These are phyloP conservation scores for Polypterus bichir DNA, from an alignment of 2,113 vertebrate species.

Conservation along the genomic window DNA sequence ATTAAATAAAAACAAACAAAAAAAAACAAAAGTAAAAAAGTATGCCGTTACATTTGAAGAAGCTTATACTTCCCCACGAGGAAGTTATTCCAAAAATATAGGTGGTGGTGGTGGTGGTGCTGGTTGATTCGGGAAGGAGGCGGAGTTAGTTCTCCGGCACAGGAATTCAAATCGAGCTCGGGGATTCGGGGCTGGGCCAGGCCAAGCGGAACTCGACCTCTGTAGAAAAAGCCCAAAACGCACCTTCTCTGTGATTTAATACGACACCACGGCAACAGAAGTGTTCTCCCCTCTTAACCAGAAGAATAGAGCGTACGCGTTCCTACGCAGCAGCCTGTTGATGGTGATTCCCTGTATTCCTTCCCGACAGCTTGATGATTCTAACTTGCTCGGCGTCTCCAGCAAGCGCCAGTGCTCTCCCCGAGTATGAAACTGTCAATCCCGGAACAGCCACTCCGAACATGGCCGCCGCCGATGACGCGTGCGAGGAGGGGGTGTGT, in stretches of 20 bases:
- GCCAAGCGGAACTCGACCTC: slow-evolving; percentile 4
- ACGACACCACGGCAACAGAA: no score
- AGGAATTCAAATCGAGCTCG: slow-evolving; percentile 9
- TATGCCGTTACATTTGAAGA: neutral
- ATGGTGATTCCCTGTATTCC: no score
- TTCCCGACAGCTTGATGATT: no score
- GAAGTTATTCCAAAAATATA: neutral
- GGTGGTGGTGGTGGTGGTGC: slow-evolving; percentile 5
- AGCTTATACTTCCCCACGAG: neutral
- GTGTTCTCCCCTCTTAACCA: no score
- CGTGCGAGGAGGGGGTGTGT: slow-evolving; percentile 31
- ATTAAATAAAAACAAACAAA: no score
- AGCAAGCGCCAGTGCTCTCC: neutral
- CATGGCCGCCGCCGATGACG: slow-evolving; percentile 54
- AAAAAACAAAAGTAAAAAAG: no score
- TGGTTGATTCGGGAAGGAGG: slow-evolving; percentile 7
- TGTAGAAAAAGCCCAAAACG: no score
- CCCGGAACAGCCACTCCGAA: slow-evolving; percentile 59
- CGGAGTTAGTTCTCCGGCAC: neutral
- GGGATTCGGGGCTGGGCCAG: slow-evolving; percentile 16
- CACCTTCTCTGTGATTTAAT: no score
- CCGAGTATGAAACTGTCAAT: slow-evolving; percentile 4
- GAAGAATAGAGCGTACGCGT: no score
- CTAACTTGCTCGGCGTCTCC: neutral
- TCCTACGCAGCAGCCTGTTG: no score